Evolutionary conservation across 1,140 invertebrate genomes (phyloP).

Genomic region (Brachionus rubens): DNA sequence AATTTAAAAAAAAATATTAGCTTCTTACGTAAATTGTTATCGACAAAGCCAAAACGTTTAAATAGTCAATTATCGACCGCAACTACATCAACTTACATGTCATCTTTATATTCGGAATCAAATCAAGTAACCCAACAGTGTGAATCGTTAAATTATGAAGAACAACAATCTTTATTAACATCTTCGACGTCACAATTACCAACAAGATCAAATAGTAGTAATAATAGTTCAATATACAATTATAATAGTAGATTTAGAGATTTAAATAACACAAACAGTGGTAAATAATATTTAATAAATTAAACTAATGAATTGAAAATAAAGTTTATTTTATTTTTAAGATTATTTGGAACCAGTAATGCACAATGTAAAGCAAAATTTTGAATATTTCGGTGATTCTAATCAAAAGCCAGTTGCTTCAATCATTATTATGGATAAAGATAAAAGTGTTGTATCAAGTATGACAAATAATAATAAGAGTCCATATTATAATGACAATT

Average conservation of each 20-base stretch:
- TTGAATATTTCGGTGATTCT: slow-evolving; percentile 18
- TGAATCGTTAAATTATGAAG: background rate
- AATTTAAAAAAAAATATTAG: background rate
- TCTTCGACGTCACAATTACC: background rate
- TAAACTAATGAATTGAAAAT: background rate
- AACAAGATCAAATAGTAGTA: slow-evolving; percentile 2
- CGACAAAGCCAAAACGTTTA: background rate
- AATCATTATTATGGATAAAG: background rate
- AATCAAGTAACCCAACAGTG: background rate
- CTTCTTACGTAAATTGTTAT: background rate
- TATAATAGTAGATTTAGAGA: slow-evolving; percentile 21
- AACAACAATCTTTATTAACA: slow-evolving; percentile 18
- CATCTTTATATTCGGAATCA: slow-evolving; percentile 8
- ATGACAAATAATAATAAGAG: background rate
- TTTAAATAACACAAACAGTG: background rate
- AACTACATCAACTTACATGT: slow-evolving; percentile 7
- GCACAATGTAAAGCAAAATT: slow-evolving; percentile 17
- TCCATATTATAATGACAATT: slow-evolving; percentile 16
- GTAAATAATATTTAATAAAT: background rate
- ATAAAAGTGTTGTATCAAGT: background rate
- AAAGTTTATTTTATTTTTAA: background rate
- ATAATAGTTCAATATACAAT: slow-evolving; percentile 17
- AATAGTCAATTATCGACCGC: background rate
- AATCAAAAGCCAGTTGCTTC: background rate
- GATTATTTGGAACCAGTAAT: slow-evolving; percentile 29